A percentile compares a stretch with the other conserved stretches of the same genome.
Evolutionary conservation across 2,888 invertebrate genomes (phyloP).

Genomic region (Incurvaria masculella): DNA sequence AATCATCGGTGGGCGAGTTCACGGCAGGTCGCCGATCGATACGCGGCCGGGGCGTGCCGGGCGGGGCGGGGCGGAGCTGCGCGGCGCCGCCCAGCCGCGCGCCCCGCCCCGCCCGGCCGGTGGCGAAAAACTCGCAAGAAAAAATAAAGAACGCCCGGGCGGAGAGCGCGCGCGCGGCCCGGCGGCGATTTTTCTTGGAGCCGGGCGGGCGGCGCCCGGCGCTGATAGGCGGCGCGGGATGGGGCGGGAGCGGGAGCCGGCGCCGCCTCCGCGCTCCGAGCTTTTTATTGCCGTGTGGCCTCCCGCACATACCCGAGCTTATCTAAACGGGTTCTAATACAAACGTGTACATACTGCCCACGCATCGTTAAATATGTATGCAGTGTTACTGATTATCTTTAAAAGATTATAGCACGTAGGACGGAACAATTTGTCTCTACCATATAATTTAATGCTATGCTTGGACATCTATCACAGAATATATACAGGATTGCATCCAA

Average conservation of each 20-base stretch:
- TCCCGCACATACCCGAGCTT: neutral
- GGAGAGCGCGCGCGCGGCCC: slow-evolving; percentile 41
- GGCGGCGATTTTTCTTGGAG: slow-evolving; percentile 49
- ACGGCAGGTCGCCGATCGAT: slow-evolving; percentile 35
- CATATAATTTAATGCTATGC: too few relatives aligned
- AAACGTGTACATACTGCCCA: neutral
- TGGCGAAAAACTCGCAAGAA: slow-evolving; percentile 39
- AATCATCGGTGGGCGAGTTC: slow-evolving; percentile 41
- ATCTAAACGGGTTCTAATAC: neutral
- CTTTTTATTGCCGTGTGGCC: slow-evolving; percentile 35
- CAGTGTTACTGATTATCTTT: too few relatives aligned
- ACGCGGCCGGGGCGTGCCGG: slow-evolving; percentile 36
- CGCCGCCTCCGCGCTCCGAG: slow-evolving; percentile 35
- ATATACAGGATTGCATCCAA: too few relatives aligned
- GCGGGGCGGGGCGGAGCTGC: slow-evolving; percentile 41
- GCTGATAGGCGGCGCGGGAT: slow-evolving; percentile 30
- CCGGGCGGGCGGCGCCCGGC: slow-evolving; percentile 18
- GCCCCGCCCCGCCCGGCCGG: slow-evolving; percentile 23
- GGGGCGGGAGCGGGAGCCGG: slow-evolving; percentile 11
- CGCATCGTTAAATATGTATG: too few relatives aligned
- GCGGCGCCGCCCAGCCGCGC: slow-evolving; percentile 27
- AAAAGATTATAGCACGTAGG: too few relatives aligned
- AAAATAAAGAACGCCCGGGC: slow-evolving; percentile 49
- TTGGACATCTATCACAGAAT: too few relatives aligned
- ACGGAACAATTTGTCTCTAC: too few relatives aligned